Conservation (phyloP, 2,113 vertebrate genomes). For the Genyomyrus donnyi region DNA sequence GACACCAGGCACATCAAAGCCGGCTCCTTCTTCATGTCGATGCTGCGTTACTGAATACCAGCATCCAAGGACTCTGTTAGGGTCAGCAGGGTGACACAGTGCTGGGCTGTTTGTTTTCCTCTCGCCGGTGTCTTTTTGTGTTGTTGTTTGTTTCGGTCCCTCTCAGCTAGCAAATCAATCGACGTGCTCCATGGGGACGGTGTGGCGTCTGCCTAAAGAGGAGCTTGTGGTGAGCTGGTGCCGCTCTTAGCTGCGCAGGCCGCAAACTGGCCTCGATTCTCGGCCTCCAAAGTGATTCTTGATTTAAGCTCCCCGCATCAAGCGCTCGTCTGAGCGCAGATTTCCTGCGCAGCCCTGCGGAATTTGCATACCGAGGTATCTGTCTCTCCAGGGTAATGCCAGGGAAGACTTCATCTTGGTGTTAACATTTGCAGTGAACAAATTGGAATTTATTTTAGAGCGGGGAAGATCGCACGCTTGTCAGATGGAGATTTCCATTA, state of each 20-base stretch:
- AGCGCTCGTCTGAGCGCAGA: constrained; percentile 77
- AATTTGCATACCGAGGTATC: constrained; percentile 57
- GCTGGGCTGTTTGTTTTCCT: not conserved
- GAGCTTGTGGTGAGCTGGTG: constrained; percentile 11
- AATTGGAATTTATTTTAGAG: constrained; percentile 55
- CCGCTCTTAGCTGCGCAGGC: constrained; percentile 25
- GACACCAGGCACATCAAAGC: not conserved
- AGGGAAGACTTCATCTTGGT: constrained; percentile 57
- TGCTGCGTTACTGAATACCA: not conserved
- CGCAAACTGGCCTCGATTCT: constrained; percentile 40
- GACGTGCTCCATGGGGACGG: constrained; percentile 21
- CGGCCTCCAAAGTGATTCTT: constrained; percentile 61
- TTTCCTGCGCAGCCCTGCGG: constrained; percentile 73
- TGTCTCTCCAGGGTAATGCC: constrained; percentile 72
- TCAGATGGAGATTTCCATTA: constrained; percentile 61
- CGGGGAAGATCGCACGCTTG: constrained; percentile 57
- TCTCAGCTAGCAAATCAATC: constrained; percentile 27
- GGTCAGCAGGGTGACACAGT: not conserved
- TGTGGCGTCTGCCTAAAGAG: constrained; percentile 11
- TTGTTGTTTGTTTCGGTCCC: not conserved
- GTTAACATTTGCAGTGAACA: constrained; percentile 51
- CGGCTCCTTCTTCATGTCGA: not conserved
- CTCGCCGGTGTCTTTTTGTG: not conserved
- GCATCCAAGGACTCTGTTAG: not conserved
- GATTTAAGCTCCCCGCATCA: constrained; percentile 80